Base-by-base conservation (phyloP, 2,113 vertebrate genomes). In the Anas platyrhynchos region DNA sequence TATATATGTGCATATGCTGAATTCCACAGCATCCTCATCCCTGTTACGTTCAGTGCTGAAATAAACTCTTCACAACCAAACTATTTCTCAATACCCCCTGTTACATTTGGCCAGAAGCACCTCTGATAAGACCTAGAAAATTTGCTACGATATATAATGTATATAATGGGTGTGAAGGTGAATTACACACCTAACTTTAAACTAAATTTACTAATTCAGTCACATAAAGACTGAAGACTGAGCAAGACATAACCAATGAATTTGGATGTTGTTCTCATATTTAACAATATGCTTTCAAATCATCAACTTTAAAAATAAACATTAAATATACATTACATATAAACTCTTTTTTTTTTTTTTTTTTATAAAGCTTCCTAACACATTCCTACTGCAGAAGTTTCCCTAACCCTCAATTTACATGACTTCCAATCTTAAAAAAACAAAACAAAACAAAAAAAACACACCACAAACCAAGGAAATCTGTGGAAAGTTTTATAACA, bases 401-500 rank as follows among this genome's bases (percentile, higher is more conserved):
- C 29, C 52, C 50, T 87, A 80, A 89, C 43, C 21, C 21, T 76
- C 31, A 62, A 69, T 80, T 76, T 83, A n/a, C 26, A n/a, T 65
- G 31, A 76, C 1, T 32, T 52, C 36, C 65, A 86, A 58, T 86
- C 83, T 95, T 87, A 25, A 96, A 94, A 75, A 69, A 46, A 36
- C 29, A 67, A 50, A 58, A 76, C 38, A 38, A 38, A 38, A 38
- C 38, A 38, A 38, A 38, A 67, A 50, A 58, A 76, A 95, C 3
- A 3, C 88, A 94, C 46, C 80, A 95, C 67, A 8, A 94, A 86
- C 61, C 50, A 91, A 96, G 83, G 36, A 48, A 78, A 95, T 96
- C 81, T 91, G 73, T 73, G 79, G 89, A 58, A 77, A 59, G 65
- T 86, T 96, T 95, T 95, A 95, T 94, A 95, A 63, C 48, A 29